A percentile compares a stretch with the other conserved stretches of the same genome.
These are phyloP conservation scores for Gymnocheta viridis DNA, from an alignment of 2,888 invertebrate genomes.

Conservation along the genomic window DNA sequence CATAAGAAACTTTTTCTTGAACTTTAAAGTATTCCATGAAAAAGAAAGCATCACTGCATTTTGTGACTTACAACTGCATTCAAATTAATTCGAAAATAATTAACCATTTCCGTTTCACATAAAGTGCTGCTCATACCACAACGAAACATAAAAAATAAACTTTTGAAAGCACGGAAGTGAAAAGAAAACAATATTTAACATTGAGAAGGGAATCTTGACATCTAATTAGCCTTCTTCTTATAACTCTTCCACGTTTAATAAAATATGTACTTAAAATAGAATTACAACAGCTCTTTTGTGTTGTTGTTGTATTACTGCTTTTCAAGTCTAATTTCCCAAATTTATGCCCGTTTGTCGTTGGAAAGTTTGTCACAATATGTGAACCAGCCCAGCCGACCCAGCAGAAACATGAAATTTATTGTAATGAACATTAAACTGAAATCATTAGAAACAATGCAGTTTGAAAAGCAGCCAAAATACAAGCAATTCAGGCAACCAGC, in stretches of 20 bases:
- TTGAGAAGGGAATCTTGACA: conserved; percentile 49
- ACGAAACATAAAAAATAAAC: not conserved
- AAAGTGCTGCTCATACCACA: conserved; percentile 26
- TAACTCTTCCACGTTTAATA: conserved; percentile 32
- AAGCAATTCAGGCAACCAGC: not conserved
- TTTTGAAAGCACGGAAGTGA: conserved; percentile 33
- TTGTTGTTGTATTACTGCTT: conserved; percentile 7
- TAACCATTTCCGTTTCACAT: conserved; percentile 57
- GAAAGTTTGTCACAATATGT: conserved; percentile 64
- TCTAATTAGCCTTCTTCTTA: conserved; percentile 66
- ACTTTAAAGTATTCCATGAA: not conserved
- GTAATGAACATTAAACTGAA: conserved; percentile 55
- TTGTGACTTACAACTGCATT: conserved; percentile 46
- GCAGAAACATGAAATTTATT: conserved; percentile 43
- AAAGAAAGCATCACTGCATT: conserved; percentile 18
- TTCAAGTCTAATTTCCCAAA: conserved; percentile 47
- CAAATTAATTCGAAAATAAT: conserved; percentile 56
- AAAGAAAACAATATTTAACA: conserved; percentile 26
- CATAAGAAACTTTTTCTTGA: not conserved
- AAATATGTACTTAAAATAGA: conserved; percentile 61
- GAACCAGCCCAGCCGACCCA: conserved; percentile 13
- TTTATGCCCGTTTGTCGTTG: conserved; percentile 32
- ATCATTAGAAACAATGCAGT: conserved; percentile 59
- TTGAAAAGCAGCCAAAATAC: conserved; percentile 29
- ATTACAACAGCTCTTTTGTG: conserved; percentile 57